Evolutionary conservation across 2,797 vertebrate genomes (phyloP), one percentile per base, ranked within the genome.

Genomic region (Podarcis lilfordi): DNA sequence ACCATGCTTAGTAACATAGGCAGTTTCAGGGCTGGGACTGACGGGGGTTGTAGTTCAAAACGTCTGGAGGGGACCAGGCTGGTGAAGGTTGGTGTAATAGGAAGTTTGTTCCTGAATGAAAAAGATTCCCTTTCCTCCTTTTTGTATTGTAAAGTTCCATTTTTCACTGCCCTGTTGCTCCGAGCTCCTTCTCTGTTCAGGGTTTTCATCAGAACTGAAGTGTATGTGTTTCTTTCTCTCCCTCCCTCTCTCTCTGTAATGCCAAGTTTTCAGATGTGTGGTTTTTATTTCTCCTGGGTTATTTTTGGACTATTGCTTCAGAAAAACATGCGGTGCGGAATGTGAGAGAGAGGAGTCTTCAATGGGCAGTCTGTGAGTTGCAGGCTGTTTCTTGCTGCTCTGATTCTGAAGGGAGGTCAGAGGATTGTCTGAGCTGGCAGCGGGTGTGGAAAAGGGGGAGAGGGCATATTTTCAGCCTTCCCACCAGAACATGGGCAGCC

Each of bases 281-380:
- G 1, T 43, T 75, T 82, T 84, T 59, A 17, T 29, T 84, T 61
- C 72, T 45, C 50, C 64, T 84, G 37, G 86, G 82, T 79, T 94
- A 86, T 93, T 90, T 95, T 95, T 92, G 89, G 35, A 66, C 84
- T 37, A 85, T 77, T 92, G 82, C 85, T 90, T 89, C 86, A 43
- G 85, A 89, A 83, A 78, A 71, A 1, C 1, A 5, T 77, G 19
- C n/a, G 15, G 1, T 37, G 71, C 1, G 15, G 50, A 43, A 72
- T 27, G 89, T 87, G 13, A 0, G 0, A 50, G 88, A 66, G 5
- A 0, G 64, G 40, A 83, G 50, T 86, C 77, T 78, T 43, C 86
- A 85, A 66, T 0, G 1, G 75, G 61, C 77, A 72, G 87, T 17
- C 84, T 88, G 84, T 82, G 85, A 0, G 0, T 0, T 0, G 8